These are phyloP conservation scores for Mechanitis messenoides DNA, from an alignment of 2,888 invertebrate species.

Conservation along the genomic window DNA sequence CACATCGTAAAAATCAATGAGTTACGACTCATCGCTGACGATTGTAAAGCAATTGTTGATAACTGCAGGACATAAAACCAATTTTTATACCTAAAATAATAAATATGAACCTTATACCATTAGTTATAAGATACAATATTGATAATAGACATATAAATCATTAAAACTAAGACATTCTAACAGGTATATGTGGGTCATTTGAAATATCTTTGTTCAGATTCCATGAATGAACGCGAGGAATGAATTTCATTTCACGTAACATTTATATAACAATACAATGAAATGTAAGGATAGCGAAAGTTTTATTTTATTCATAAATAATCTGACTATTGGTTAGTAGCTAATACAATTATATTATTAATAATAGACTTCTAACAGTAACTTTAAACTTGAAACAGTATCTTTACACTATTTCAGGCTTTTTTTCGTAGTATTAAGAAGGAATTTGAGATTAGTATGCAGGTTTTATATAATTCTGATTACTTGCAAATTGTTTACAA, in stretches of 20 bases:
- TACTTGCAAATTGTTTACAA: no score
- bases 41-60: conserved; percentile 57
- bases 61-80: conserved; percentile 44
- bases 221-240: conserved; percentile 63
- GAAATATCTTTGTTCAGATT: conserved; percentile 52
- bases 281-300: conserved; percentile 29
- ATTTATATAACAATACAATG: conserved; percentile 28
- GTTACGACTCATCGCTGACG: conserved; percentile 55
- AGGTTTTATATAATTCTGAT: no score
- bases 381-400: no score
- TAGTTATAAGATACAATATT: conserved; percentile 10
- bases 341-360: no score
- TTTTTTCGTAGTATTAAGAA: no score
- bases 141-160: conserved; percentile 29
- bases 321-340: no score
- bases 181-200: conserved; percentile 44
- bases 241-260: conserved; percentile 32
- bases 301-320: conserved; percentile 4
- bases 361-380: no score
- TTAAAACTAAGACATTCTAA: conserved; percentile 30
- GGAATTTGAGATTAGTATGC: no score
- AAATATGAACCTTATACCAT: conserved; percentile 11
- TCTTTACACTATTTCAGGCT: no score
- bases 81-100: conserved; percentile 24
- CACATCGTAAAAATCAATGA: conserved; percentile 60